Evolutionary conservation across 2,888 invertebrate species (phyloP).

Genomic region (Dicranocentrus wangi): DNA sequence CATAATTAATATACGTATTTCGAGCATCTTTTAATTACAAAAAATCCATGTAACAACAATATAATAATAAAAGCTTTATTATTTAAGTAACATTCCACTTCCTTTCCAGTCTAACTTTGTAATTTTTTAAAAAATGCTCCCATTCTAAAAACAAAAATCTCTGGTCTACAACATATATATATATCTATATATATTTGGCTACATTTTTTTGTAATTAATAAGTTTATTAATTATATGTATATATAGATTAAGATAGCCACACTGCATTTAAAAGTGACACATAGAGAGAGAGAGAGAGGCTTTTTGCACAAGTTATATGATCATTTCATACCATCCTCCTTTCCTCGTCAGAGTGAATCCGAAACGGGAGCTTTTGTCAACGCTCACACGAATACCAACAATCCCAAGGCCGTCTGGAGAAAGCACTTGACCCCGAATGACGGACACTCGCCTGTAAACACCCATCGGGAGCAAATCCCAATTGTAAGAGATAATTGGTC

Average conservation of each 20-base stretch:
- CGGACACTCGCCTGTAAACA: conserved; percentile 94
- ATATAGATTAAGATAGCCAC: background rate
- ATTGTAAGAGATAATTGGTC: conserved; percentile 58
- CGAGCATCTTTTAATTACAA: too few species aligned
- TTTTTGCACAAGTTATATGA: conserved; percentile 17
- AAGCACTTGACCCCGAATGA: conserved; percentile 97
- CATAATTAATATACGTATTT: too few species aligned
- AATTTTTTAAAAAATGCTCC: too few species aligned
- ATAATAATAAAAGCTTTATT: too few species aligned
- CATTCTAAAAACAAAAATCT: too few species aligned
- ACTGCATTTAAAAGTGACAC: background rate
- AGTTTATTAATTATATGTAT: too few species aligned
- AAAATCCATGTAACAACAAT: too few species aligned
- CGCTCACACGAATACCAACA: conserved; percentile 93
- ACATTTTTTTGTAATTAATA: too few species aligned
- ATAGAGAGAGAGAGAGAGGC: conserved; percentile 3
- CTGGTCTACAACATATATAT: too few species aligned
- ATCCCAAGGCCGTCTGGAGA: conserved; percentile 95
- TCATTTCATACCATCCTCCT: conserved; percentile 91
- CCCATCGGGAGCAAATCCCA: conserved; percentile 63
- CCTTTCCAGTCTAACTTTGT: too few species aligned
- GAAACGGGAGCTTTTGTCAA: conserved; percentile 93
- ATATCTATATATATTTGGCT: too few species aligned
- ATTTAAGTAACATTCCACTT: too few species aligned
- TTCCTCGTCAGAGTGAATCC: conserved; percentile 95